Conservation (phyloP, 2,113 vertebrate species). For the Parus major region DNA sequence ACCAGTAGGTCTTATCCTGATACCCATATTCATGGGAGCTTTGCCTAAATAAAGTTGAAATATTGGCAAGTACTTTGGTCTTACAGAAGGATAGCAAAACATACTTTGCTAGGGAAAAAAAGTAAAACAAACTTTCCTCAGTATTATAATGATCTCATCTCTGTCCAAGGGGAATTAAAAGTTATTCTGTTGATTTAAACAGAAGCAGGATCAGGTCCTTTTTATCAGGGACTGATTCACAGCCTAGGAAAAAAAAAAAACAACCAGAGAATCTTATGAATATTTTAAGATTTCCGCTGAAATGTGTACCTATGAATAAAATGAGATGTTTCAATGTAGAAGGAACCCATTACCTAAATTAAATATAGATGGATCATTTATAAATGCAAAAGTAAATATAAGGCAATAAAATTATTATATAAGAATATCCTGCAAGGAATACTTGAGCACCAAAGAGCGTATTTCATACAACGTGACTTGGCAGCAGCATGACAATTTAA, state of each 20-base stretch:
- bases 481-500: not conserved
- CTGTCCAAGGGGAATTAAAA: not conserved
- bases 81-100: not conserved
- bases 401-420: constrained; percentile 10
- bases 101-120: not conserved
- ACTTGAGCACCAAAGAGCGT: not conserved
- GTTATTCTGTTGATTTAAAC: constrained; percentile 1
- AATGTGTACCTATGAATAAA: not conserved
- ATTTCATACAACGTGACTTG: not conserved
- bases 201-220: not conserved
- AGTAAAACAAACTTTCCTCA: not conserved
- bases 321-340: not conserved
- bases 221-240: not conserved
- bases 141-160: not conserved
- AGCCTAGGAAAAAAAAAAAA: not conserved
- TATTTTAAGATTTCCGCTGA: constrained; percentile 14
- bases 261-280: not conserved
- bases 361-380: constrained; percentile 25
- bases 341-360: not conserved
- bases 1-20: not conserved
- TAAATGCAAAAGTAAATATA: constrained; percentile 33
- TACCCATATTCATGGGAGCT: not conserved
- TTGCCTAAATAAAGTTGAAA: not conserved
- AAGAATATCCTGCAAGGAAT: constrained; percentile 10
- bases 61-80: not conserved